A percentile compares a stretch with the other conserved stretches of the same genome.
Conservation (phyloP, 1,140 invertebrate species). For the Scylla paramamosain region DNA sequence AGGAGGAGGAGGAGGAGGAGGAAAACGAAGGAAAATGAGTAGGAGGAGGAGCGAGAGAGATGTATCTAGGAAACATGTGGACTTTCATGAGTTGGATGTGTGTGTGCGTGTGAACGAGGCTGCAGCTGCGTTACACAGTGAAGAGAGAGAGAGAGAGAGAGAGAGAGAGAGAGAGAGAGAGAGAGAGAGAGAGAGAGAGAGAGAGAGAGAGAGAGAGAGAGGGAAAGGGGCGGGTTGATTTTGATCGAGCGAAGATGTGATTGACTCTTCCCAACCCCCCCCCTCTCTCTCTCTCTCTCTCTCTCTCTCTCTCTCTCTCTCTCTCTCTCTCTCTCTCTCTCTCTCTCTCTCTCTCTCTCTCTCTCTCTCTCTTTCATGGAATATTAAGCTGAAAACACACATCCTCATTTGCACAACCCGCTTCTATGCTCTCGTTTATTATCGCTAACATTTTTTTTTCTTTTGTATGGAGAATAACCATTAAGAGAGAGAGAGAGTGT, state of each 20-base stretch:
- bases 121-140: background rate
- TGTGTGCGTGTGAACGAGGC: background rate
- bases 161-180: background rate
- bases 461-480: no score
- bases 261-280: background rate
- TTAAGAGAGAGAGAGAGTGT: no score
- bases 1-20: background rate
- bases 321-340: conserved; percentile 8
- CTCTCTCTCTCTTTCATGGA: background rate
- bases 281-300: conserved; percentile 29
- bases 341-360: background rate
- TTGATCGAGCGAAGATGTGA: background rate
- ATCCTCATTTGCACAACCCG: background rate
- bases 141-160: background rate
- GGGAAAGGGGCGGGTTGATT: no score
- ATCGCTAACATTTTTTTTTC: background rate
- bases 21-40: background rate
- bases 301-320: conserved; percentile 34
- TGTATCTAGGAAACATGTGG: background rate
- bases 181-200: background rate
- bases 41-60: background rate
- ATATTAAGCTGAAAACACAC: background rate
- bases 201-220: background rate
- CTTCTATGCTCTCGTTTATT: no score
- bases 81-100: background rate